phyloP scores from a whole-genome alignment of 2,888 invertebrate species.

The Dascillus cervinus region DNA sequence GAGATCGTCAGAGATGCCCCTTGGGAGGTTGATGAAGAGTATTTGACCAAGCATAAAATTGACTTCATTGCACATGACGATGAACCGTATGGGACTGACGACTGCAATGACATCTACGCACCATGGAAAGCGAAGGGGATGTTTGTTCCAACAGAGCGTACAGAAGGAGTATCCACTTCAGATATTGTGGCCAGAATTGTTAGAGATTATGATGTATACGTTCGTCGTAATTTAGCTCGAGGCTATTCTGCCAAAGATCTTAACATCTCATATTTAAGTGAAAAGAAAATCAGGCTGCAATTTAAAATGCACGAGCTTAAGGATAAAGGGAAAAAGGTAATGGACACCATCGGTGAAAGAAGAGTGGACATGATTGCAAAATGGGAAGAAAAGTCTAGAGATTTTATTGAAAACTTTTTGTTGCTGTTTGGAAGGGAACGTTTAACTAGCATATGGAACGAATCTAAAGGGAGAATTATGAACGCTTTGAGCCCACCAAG shows the following conservation, averaged over 20 bases:
- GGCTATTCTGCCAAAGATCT: conserved; percentile 98
- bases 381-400: conserved; percentile 97
- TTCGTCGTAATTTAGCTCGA: conserved; percentile 89
- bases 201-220: conserved; percentile 97
- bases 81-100: conserved; percentile 87
- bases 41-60: conserved; percentile 87
- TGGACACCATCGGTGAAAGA: conserved; percentile 75
- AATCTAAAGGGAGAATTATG: conserved; percentile 82
- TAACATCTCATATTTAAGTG: conserved; percentile 95
- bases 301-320: conserved; percentile 96
- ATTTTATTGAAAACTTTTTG: conserved; percentile 93
- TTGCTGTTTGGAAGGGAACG: conserved; percentile 86
- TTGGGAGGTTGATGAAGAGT: conserved; percentile 89
- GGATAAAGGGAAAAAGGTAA: conserved; percentile 83
- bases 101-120: conserved; percentile 81
- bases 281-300: conserved; percentile 93
- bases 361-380: conserved; percentile 85
- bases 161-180: conserved; percentile 91
- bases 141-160: conserved; percentile 96
- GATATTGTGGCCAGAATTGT: conserved; percentile 98
- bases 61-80: conserved; percentile 99
- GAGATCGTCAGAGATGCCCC: conserved; percentile 91
- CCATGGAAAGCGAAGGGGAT: conserved; percentile 88
- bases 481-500: conserved; percentile 88
- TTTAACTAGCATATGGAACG: conserved; percentile 84